phyloP scores from a whole-genome alignment of 2,113 vertebrate species.

The Muntiacus muntjak region DNA sequence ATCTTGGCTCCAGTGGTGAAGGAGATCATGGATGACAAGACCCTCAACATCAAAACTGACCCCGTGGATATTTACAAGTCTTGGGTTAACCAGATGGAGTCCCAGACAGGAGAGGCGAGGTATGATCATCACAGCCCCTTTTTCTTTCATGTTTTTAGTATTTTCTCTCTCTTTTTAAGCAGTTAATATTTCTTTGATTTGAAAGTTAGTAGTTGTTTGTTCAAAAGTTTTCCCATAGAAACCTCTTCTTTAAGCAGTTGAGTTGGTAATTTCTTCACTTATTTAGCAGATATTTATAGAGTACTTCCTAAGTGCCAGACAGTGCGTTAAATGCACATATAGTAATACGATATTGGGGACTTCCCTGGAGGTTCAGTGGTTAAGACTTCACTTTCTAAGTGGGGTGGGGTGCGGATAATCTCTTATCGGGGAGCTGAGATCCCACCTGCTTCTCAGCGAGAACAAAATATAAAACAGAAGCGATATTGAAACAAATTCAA shows the following conservation, averaged over 20 bases:
- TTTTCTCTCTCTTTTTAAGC: background rate
- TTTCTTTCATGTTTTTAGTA: background rate
- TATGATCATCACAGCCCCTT: conserved; percentile 59
- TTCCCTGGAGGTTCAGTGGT: background rate
- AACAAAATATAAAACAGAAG: background rate
- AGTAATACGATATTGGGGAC: background rate
- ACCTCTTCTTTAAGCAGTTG: background rate
- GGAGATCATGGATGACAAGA: conserved; percentile 97
- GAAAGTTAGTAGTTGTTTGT: background rate
- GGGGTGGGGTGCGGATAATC: background rate
- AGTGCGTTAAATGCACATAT: background rate
- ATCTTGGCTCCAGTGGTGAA: conserved; percentile 96
- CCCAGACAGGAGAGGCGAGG: conserved; percentile 97
- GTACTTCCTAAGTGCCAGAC: background rate
- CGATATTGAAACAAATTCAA: background rate
- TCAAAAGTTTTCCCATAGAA: background rate
- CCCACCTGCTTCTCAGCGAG: background rate
- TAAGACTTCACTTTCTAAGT: background rate
- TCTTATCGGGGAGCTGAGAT: background rate
- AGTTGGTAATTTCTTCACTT: background rate
- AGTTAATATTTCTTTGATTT: background rate
- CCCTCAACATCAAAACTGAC: conserved; percentile 97
- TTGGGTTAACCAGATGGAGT: conserved; percentile 99
- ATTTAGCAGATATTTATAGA: background rate
- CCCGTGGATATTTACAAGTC: conserved; percentile 98